Evolutionary conservation across 2,113 vertebrate species (phyloP).

Genomic region (Ammodramus savannarum): DNA sequence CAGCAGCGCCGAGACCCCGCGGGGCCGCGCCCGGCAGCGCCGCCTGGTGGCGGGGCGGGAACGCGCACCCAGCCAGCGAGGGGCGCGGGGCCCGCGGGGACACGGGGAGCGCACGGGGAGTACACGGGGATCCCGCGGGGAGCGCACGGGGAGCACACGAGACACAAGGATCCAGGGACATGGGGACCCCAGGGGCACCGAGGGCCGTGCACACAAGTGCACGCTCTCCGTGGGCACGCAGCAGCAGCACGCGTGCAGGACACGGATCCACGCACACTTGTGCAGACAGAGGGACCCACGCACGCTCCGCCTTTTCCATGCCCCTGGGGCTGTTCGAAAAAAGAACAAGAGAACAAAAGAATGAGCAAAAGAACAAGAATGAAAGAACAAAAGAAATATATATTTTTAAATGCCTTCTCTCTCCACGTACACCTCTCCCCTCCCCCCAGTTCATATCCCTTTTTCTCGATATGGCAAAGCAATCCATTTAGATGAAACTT

Average conservation of each 20-base stretch:
- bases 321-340: not conserved
- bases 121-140: no score
- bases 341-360: not conserved
- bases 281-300: not conserved
- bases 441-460: no score
- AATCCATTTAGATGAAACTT: not conserved
- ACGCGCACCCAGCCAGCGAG: not conserved
- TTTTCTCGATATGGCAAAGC: not conserved
- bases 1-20: not conserved
- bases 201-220: not conserved
- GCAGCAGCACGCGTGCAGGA: not conserved
- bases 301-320: accelerated
- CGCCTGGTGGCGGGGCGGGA: not conserved
- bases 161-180: not conserved
- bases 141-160: not conserved
- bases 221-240: not conserved
- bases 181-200: not conserved
- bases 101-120: not conserved
- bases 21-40: not conserved
- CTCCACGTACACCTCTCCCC: accelerated
- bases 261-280: accelerated
- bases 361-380: not conserved
- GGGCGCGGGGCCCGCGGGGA: not conserved
- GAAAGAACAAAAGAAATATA: not conserved
- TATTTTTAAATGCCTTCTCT: accelerated